Conservation (phyloP, 2,888 invertebrate genomes). For the Pandemis corylana region DNA sequence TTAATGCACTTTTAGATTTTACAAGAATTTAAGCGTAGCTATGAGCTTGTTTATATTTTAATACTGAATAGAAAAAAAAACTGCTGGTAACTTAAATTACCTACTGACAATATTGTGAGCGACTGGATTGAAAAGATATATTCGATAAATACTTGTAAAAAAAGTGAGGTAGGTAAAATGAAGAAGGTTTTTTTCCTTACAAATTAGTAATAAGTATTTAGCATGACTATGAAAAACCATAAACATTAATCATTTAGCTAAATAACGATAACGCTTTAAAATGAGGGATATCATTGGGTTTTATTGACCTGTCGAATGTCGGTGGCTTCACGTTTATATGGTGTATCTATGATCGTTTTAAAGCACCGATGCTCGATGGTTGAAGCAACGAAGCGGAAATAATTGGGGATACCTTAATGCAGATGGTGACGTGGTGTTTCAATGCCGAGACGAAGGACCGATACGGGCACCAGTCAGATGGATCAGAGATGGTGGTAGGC, state of each 20-base stretch:
- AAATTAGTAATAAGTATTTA: neutral
- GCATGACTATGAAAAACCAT: neutral
- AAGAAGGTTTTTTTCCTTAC: neutral
- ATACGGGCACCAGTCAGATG: constrained; percentile 90
- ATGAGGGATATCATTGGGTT: constrained; percentile 15
- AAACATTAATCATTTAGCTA: neutral
- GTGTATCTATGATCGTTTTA: neutral
- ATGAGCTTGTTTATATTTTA: too few relatives aligned
- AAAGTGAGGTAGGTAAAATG: neutral
- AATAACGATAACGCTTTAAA: constrained; percentile 11
- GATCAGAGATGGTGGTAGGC: constrained; percentile 88
- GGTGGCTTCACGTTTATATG: neutral
- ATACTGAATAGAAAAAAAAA: too few relatives aligned
- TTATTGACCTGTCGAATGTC: neutral
- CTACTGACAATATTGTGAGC: too few relatives aligned
- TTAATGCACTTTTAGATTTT: too few relatives aligned
- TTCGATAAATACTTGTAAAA: too few relatives aligned
- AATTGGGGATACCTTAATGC: constrained; percentile 42
- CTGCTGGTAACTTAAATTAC: too few relatives aligned
- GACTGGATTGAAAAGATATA: too few relatives aligned
- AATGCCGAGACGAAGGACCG: constrained; percentile 96
- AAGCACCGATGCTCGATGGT: neutral
- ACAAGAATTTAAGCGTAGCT: too few relatives aligned
- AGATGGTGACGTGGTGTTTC: constrained; percentile 97
- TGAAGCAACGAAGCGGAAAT: constrained; percentile 8